phyloP scores from a whole-genome alignment of 1,140 invertebrate species.

The Panulirus ornatus region DNA sequence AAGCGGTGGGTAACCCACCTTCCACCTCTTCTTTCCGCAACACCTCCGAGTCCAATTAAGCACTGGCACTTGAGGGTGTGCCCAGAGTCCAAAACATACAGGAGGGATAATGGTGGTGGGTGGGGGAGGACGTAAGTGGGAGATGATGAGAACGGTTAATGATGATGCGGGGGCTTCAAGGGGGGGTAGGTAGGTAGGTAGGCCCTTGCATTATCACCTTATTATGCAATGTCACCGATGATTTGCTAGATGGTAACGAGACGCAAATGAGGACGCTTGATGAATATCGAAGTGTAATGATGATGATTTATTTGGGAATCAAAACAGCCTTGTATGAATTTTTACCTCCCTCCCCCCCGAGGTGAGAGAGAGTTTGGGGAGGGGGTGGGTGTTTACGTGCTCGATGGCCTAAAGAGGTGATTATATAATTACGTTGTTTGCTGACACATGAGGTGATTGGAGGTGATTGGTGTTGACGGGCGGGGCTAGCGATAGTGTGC shows the following conservation, averaged over 20 bases:
- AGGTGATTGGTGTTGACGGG: too few species aligned
- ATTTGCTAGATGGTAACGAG: conserved; percentile 56
- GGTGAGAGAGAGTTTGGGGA: too few species aligned
- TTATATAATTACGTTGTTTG: too few species aligned
- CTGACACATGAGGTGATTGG: too few species aligned
- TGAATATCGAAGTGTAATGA: conserved; percentile 31
- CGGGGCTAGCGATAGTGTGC: too few species aligned
- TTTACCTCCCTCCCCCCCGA: too few species aligned
- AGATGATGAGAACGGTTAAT: conserved; percentile 57
- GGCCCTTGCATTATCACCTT: conserved; percentile 35
- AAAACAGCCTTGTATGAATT: too few species aligned
- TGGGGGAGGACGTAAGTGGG: conserved; percentile 31
- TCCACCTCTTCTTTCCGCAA: not conserved
- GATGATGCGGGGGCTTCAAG: conserved; percentile 39
- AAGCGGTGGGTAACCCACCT: not conserved
- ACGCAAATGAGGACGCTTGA: conserved; percentile 41
- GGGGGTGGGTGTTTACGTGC: too few species aligned
- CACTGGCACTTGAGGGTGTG: not conserved
- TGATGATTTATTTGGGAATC: conserved; percentile 33
- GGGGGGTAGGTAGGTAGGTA: too few species aligned
- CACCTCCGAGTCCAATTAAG: not conserved
- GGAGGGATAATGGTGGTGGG: too few species aligned
- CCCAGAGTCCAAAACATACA: too few species aligned
- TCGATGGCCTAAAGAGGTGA: too few species aligned
- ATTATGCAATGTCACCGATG: conserved; percentile 58